Evolutionary conservation across 2,113 vertebrate species (phyloP), one percentile per base, ranked within the genome.

Genomic region (Gymnobelideus leadbeateri): DNA sequence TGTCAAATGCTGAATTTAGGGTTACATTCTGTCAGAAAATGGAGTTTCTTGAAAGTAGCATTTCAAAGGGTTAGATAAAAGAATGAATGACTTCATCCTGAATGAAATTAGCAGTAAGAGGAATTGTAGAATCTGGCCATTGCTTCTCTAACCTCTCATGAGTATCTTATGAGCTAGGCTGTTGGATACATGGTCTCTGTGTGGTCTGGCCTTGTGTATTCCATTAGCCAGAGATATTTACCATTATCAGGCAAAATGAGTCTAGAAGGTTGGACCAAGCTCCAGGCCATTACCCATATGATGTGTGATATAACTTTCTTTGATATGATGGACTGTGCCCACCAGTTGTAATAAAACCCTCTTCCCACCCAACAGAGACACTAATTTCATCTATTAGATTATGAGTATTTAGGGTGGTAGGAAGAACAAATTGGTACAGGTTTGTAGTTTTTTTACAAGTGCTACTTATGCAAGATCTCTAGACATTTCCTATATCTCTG

Each of bases 391-490:
- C 14, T 77, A 77, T 77, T 26, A 37, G 31, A 77, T 14, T n/a
- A n/a, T 19, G 28, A 68, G 57, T 28, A 37, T 68, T 1, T 37
- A 37, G 3, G 28, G 16, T n/a, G 16, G 14, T 14, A n/a, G 31
- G 61, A 77, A n/a, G 61, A 77, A 77, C 14, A 77, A 77, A 5
- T n/a, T 77, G 61, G 37, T n/a, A n/a, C 5, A n/a, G 12, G 61
- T 77, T 77, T 84, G n/a, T 43, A 21, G 6, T 43, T 84, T 43
- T 53, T 95, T 96, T 92, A 94, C 47, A 93, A 77, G 77, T 0
- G 11, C 90, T 61, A 1, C 84, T 49, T 26, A 4, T 91, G 90
- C 23, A 51, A 0, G 4, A 55, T 23, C 68, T 43, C 53, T 14
- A 49, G 6, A 5, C n/a, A 52, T 43, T 5, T 53, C n/a, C 43